Evolutionary conservation across 2,888 invertebrate species (phyloP).

Genomic region (Lasiommata megera): DNA sequence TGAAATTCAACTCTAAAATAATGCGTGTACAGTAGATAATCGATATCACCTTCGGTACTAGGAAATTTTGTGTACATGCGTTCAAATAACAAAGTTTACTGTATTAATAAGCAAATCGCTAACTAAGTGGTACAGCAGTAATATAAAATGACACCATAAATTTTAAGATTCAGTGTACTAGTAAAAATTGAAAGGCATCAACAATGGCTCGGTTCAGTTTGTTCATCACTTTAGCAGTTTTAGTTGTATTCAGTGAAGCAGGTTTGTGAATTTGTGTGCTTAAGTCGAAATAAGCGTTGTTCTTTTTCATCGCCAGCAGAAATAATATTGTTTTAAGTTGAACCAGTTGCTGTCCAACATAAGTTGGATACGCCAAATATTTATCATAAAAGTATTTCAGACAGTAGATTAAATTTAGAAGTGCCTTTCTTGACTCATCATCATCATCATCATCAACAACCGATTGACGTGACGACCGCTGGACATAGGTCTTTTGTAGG

Average conservation of each 20-base stretch:
- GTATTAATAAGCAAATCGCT: slow-evolving; percentile 8
- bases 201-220: slow-evolving; percentile 31
- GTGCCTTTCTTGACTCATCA: too few species aligned
- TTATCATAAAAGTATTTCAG: too few species aligned
- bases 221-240: slow-evolving; percentile 17
- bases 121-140: slow-evolving; percentile 3
- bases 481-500: too few species aligned
- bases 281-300: too few species aligned
- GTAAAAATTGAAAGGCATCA: background rate
- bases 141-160: slow-evolving; percentile 15
- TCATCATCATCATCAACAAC: too few species aligned
- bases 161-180: slow-evolving; percentile 1
- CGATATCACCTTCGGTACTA: background rate
- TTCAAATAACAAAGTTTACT: slow-evolving; percentile 4
- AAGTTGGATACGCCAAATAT: too few species aligned
- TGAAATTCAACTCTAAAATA: background rate
- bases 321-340: too few species aligned
- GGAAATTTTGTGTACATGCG: background rate
- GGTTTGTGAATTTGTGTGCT: slow-evolving; percentile 20
- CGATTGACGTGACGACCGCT: too few species aligned
- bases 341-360: too few species aligned
- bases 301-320: too few species aligned
- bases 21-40: background rate
- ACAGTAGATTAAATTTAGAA: too few species aligned
- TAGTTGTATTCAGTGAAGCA: slow-evolving; percentile 19